A percentile compares a stretch with the other conserved stretches of the same genome.
These are phyloP conservation scores for Trachelus iudaicus DNA, from an alignment of 2,888 invertebrate species.

Conservation along the genomic window DNA sequence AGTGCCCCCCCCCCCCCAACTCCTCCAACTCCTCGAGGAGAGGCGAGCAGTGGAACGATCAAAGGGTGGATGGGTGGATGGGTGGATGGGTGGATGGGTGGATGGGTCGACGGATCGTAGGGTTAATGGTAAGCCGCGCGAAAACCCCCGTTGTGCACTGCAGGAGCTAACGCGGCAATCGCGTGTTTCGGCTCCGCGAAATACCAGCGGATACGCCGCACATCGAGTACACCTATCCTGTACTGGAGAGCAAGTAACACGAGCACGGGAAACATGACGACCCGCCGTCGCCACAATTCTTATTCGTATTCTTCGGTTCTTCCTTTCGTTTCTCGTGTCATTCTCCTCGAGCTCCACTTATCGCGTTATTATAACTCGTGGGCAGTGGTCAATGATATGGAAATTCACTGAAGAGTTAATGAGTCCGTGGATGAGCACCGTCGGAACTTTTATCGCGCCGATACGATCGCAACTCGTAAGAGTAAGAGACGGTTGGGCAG, in stretches of 20 bases:
- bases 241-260: neutral
- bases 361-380: neutral
- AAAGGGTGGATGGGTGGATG: conserved; percentile 25
- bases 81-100: conserved; percentile 28
- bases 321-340: neutral
- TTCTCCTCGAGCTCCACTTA: neutral
- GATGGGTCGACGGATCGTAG: conserved; percentile 28
- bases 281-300: neutral
- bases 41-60: conserved; percentile 11
- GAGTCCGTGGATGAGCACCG: conserved; percentile 35
- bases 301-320: neutral
- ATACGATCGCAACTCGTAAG: conserved; percentile 40
- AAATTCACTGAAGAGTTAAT: neutral
- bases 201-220: conserved; percentile 6
- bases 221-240: neutral
- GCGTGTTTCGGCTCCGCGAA: conserved; percentile 49
- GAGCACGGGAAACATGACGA: neutral
- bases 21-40: conserved; percentile 20
- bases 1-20: conserved; percentile 1
- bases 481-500: conserved; percentile 26
- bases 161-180: conserved; percentile 63
- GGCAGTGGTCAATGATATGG: too few species aligned
- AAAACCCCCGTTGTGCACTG: conserved; percentile 60
- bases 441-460: conserved; percentile 45
- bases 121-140: conserved; percentile 57